A percentile compares a stretch with the other conserved stretches of the same genome.
These are phyloP conservation scores for Macropis europaea DNA, from an alignment of 2,888 invertebrate species.

Conservation along the genomic window DNA sequence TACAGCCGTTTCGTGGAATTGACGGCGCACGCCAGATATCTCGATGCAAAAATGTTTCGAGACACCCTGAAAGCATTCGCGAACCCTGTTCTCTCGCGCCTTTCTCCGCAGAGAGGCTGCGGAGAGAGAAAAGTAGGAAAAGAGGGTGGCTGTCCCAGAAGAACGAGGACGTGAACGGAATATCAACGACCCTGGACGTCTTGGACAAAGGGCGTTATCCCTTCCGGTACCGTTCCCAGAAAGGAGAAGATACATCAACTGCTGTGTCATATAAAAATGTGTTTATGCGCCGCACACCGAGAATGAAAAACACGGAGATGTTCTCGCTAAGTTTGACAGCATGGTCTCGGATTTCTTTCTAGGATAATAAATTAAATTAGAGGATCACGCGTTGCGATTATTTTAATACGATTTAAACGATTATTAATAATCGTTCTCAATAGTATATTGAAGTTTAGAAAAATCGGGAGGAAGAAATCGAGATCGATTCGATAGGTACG, in stretches of 20 bases:
- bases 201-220: conserved; percentile 67
- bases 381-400: too few relatives aligned
- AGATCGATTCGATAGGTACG: not conserved
- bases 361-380: too few relatives aligned
- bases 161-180: conserved; percentile 53
- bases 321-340: too few relatives aligned
- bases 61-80: conserved; percentile 4
- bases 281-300: conserved; percentile 69
- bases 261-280: conserved; percentile 76
- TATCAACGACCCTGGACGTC: conserved; percentile 59
- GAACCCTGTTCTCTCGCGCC: conserved; percentile 14
- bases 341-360: too few relatives aligned
- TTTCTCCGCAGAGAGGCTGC: not conserved
- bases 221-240: conserved; percentile 56
- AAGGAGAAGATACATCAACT: conserved; percentile 73
- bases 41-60: not conserved
- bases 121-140: conserved; percentile 6
- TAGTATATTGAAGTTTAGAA: too few relatives aligned
- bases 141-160: conserved; percentile 47
- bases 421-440: too few relatives aligned
- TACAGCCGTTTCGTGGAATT: not conserved
- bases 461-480: not conserved
- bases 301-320: conserved; percentile 61
- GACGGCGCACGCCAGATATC: too few relatives aligned
- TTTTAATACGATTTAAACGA: too few relatives aligned